These are phyloP conservation scores for Acanthacorydalis orientalis DNA, from an alignment of 2,888 invertebrate species.

Conservation along the genomic window DNA sequence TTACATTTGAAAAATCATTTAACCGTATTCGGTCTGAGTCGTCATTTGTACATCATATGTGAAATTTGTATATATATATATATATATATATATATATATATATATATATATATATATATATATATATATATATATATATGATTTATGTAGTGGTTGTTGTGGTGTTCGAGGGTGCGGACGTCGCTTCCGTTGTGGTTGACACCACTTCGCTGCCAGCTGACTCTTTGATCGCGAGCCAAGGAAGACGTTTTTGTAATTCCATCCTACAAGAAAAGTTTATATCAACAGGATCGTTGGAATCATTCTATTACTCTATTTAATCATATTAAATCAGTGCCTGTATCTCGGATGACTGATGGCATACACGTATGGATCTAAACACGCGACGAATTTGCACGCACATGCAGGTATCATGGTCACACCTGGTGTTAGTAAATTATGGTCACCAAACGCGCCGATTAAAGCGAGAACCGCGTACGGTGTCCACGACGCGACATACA, in stretches of 20 bases:
- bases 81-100: background rate
- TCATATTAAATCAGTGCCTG: conserved; percentile 35
- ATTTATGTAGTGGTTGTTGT: conserved; percentile 13
- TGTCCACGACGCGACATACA: conserved; percentile 77
- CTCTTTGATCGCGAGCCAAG: conserved; percentile 59
- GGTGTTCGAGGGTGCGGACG: conserved; percentile 23
- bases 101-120: background rate
- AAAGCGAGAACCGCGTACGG: conserved; percentile 74
- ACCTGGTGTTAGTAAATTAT: conserved; percentile 51
- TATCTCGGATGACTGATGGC: conserved; percentile 83
- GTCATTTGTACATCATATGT: too few relatives aligned
- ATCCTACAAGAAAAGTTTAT: conserved; percentile 29
- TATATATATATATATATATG: background rate
- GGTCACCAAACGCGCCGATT: conserved; percentile 68
- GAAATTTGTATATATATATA: background rate
- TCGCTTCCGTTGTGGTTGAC: conserved; percentile 36
- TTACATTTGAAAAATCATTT: too few relatives aligned
- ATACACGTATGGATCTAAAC: conserved; percentile 82
- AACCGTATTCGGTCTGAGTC: too few relatives aligned
- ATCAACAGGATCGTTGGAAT: conserved; percentile 9
- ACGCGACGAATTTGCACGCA: conserved; percentile 75
- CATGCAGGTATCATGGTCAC: conserved; percentile 77
- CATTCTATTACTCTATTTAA: conserved; percentile 10
- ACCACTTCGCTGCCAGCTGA: conserved; percentile 34
- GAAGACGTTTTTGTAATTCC: conserved; percentile 65